Conservation (phyloP, 2,888 invertebrate species). For the Drymonia ruficornis region DNA sequence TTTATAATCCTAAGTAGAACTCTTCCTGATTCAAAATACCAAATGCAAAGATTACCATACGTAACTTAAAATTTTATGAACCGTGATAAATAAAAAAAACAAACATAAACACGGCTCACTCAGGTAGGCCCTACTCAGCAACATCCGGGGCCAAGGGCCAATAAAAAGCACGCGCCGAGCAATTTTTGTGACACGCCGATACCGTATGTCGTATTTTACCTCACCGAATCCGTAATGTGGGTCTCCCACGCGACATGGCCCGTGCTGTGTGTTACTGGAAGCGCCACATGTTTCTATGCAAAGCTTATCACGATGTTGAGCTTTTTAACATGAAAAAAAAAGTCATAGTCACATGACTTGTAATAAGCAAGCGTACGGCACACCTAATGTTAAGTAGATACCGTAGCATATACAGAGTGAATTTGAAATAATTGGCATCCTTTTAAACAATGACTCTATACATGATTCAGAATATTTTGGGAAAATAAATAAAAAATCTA, state of each 20-base stretch:
- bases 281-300: neutral
- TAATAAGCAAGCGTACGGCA: too few species aligned
- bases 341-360: too few species aligned
- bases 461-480: too few species aligned
- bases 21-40: neutral
- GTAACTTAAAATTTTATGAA: constrained; percentile 15
- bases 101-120: constrained; percentile 39
- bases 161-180: constrained; percentile 67
- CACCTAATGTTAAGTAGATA: too few species aligned
- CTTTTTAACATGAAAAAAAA: too few species aligned
- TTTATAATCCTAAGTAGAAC: too few species aligned
- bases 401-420: too few species aligned
- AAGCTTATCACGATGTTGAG: too few species aligned
- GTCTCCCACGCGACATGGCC: constrained; percentile 55
- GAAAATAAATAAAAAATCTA: too few species aligned
- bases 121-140: constrained; percentile 50
- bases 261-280: constrained; percentile 2
- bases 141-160: constrained; percentile 33
- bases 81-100: constrained; percentile 20
- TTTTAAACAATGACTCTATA: too few species aligned
- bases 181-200: constrained; percentile 70
- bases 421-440: too few species aligned
- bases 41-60: neutral
- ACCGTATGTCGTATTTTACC: constrained; percentile 63
- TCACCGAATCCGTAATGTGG: constrained; percentile 63